Conservation (phyloP, 2,888 invertebrate genomes). For the Brenthis hecate region DNA sequence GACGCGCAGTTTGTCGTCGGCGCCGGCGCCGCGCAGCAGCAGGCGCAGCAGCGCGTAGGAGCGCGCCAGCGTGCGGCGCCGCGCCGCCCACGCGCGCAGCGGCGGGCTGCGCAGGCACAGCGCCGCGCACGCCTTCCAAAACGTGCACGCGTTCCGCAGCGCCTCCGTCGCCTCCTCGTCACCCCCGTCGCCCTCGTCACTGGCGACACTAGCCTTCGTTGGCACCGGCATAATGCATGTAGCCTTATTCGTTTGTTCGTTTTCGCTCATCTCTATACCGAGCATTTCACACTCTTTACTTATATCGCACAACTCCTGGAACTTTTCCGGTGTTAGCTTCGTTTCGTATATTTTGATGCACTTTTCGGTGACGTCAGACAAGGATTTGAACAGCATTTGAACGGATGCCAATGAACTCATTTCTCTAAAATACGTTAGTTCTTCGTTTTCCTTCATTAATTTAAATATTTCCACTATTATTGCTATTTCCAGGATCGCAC, state of each 20-base stretch:
- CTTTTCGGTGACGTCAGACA: constrained; percentile 64
- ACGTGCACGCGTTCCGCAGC: constrained; percentile 69
- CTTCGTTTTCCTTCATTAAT: constrained; percentile 61
- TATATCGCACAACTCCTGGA: constrained; percentile 59
- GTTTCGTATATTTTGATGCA: constrained; percentile 64
- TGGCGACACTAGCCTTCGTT: not conserved
- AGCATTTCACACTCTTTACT: constrained; percentile 55
- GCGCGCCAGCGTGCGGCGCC: constrained; percentile 61
- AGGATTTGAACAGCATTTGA: constrained; percentile 70
- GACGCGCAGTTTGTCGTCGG: constrained; percentile 44
- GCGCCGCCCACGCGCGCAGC: constrained; percentile 69
- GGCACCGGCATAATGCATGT: constrained; percentile 28
- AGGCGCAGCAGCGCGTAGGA: constrained; percentile 68
- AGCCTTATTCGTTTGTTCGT: too few species aligned
- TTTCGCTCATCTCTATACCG: constrained; percentile 33
- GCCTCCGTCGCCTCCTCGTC: constrained; percentile 46
- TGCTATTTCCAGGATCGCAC: constrained; percentile 83
- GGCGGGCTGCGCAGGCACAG: constrained; percentile 71
- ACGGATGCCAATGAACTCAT: constrained; percentile 68
- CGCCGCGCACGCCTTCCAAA: constrained; percentile 72
- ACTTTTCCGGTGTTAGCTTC: constrained; percentile 59
- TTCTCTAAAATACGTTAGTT: constrained; percentile 59
- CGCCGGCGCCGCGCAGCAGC: constrained; percentile 56
- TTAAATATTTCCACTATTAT: constrained; percentile 83
- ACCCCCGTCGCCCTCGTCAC: constrained; percentile 8